Evolutionary conservation across 2,888 invertebrate species (phyloP), one percentile per base, ranked within the genome.

Genomic region (Archaeoteleia sp.): DNA sequence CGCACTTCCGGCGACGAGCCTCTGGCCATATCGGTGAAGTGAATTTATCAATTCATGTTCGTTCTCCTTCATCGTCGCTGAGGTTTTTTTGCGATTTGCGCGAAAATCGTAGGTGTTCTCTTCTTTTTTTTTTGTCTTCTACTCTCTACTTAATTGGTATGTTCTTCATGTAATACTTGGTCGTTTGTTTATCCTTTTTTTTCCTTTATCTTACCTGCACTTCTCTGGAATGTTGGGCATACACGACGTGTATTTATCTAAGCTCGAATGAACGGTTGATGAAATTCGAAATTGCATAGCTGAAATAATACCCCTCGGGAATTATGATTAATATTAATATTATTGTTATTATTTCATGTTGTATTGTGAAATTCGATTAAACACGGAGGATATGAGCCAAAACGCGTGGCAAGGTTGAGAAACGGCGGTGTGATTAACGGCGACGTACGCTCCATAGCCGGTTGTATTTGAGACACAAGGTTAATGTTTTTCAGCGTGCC

Each of bases 141-240:
- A n/a, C n/a, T n/a, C n/a, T n/a, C n/a, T n/a, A n/a, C 20, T 20
- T 20, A 39, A 60, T 62, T 45, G 51, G 58, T 71, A 68, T 17
- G 51, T 67, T 61, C 48, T 62, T 67, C 62, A 70, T 72, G 71
- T 74, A 73, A 74, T 67, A 72, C 68, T 74, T 73, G 57, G 62
- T 69, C 61, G 35, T 68, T 69, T 70, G 54, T 72, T 67, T 73
- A 65, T 72, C 68, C 61, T 70, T 71, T 70, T 62, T 70, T 76
- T 72, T 72, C 30, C 42, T 70, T 67, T 70, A 76, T 74, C 73
- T 77, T 75, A 67, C 72, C 75, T 60, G 70, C 69, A 68, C 75
- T 80, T 74, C 71, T 73, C 78, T 80, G 81, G 78, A 81, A 78
- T 78, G 76, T 62, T 76, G 77, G 78, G n/a, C n/a, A n/a, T n/a